Conservation (phyloP, 2,113 vertebrate genomes). For the Silurus asotus region DNA sequence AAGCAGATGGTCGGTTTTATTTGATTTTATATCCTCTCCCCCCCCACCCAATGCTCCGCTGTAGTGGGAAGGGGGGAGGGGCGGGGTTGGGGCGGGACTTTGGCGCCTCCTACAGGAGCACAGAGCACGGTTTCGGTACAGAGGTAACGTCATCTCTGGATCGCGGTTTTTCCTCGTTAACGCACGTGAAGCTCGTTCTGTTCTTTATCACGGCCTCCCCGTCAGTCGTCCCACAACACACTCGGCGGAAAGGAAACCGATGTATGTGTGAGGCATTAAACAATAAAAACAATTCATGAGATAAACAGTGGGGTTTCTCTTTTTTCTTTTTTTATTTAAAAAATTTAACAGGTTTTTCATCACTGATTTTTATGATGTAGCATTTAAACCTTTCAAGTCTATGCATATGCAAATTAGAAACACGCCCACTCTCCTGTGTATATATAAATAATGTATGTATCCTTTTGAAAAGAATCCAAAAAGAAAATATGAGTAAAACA, state of each 20-base stretch:
- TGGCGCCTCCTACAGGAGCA: constrained; percentile 54
- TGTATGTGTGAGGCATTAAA: constrained; percentile 73
- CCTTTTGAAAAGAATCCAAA: no score
- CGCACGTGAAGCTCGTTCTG: constrained; percentile 48
- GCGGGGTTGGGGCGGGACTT: not conserved
- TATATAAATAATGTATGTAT: no score
- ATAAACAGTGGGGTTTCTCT: not conserved
- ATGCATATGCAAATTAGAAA: no score
- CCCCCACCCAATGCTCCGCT: constrained; percentile 56
- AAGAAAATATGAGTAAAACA: not conserved
- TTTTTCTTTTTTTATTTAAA: no score
- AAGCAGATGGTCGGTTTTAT: constrained; percentile 62
- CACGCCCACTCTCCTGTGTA: no score
- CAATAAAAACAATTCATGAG: constrained; percentile 65
- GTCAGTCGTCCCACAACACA: constrained; percentile 69
- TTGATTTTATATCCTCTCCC: constrained; percentile 74
- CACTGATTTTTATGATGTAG: not conserved
- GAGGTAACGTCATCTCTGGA: not conserved
- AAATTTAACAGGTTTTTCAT: not conserved
- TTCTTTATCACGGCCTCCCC: constrained; percentile 61
- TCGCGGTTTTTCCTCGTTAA: constrained; percentile 17
- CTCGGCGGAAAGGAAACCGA: constrained; percentile 67
- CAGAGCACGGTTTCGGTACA: not conserved
- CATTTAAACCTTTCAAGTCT: no score
- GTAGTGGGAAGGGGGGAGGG: not conserved